Conservation (phyloP, 2,888 invertebrate species). For the Hartigia nigra region DNA sequence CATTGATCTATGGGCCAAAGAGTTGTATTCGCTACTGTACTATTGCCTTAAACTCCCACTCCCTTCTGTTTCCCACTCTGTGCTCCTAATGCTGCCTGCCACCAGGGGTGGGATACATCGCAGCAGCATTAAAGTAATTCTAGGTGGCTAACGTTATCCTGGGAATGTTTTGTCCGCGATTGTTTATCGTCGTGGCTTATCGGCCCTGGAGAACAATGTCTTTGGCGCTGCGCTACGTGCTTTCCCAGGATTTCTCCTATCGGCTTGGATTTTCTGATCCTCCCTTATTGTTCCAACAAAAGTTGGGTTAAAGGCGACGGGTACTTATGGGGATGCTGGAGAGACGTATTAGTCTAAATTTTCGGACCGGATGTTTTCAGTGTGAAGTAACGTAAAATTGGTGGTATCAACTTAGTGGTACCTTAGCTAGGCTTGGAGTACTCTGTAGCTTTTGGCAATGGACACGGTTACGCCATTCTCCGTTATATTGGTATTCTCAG, state of each 20-base stretch:
- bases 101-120: constrained; percentile 52
- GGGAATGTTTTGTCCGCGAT: constrained; percentile 28
- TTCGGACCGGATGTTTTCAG: not conserved
- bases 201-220: not conserved
- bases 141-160: constrained; percentile 18
- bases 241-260: not conserved
- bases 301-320: not conserved
- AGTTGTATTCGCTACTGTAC: constrained; percentile 51
- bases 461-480: not conserved
- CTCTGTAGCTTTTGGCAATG: not conserved
- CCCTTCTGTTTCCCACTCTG: constrained; percentile 25
- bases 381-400: not conserved
- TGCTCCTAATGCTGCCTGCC: constrained; percentile 51
- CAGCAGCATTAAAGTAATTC: constrained; percentile 56
- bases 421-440: not conserved
- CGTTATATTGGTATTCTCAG: not conserved
- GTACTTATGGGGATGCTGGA: not conserved
- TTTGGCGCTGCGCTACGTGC: not conserved
- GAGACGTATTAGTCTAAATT: not conserved
- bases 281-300: not conserved
- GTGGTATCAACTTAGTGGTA: not conserved
- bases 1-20: constrained; percentile 64
- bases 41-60: constrained; percentile 10
- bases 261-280: not conserved
- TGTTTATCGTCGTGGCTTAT: constrained; percentile 36